A percentile compares a stretch with the other conserved stretches of the same genome.
Conservation (phyloP, 2,888 invertebrate species). For the Lepas anatifera region DNA sequence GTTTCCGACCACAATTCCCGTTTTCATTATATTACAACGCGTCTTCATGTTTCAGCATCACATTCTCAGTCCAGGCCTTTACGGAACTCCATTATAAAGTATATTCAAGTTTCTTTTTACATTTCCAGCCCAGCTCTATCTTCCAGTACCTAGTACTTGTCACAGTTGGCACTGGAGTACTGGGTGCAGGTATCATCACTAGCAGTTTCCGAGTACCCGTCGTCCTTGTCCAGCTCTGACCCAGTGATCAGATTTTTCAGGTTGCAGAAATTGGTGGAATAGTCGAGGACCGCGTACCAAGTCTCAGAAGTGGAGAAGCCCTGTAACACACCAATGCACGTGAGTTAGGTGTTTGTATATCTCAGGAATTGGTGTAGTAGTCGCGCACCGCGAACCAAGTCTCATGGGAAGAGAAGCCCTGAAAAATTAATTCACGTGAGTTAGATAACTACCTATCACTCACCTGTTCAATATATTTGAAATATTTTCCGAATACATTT, state of each 20-base stretch:
- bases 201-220: slow-evolving; percentile 29
- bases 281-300: slow-evolving; percentile 29
- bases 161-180: slow-evolving; percentile 30
- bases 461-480: background rate
- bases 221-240: slow-evolving; percentile 26
- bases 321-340: slow-evolving; percentile 27
- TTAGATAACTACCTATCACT: too few relatives aligned
- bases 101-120: too few relatives aligned
- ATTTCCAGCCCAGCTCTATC: too few relatives aligned
- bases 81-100: too few relatives aligned
- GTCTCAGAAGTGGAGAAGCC: slow-evolving; percentile 29
- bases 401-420: too few relatives aligned
- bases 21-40: too few relatives aligned
- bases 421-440: too few relatives aligned
- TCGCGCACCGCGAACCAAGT: slow-evolving; percentile 15
- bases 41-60: too few relatives aligned
- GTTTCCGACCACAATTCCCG: too few relatives aligned
- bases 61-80: too few relatives aligned
- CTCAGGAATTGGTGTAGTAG: slow-evolving; percentile 22
- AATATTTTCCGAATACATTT: background rate
- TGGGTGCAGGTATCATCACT: slow-evolving; percentile 30
- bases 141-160: too few relatives aligned
- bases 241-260: slow-evolving; percentile 30
- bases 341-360: slow-evolving; percentile 28
- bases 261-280: slow-evolving; percentile 31